Evolutionary conservation across 1,140 invertebrate genomes (phyloP), one percentile per base, ranked within the genome.

Genomic region (Asbolus verrucosus): DNA sequence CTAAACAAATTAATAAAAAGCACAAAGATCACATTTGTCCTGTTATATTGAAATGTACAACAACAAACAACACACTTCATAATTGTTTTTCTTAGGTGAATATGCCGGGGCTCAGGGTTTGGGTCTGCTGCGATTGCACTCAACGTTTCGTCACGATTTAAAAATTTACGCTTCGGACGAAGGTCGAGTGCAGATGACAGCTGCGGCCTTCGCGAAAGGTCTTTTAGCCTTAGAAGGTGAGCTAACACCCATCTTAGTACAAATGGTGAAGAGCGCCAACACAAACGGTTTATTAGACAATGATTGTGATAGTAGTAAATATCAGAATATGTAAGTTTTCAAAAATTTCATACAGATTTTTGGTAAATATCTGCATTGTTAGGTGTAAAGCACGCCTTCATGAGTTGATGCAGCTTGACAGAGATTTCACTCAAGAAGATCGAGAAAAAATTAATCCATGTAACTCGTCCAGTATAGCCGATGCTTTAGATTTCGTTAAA

Each of bases 91-190:
- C 24, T 54, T 27, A 94, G 94, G 94, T 76, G 94, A 95, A 82
- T 93, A 92, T 83, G 89, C 88, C 41, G 94, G 94, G 21, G 94
- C 93, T 2, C 94, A 96, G 84, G 97, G 97, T 1, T 84, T 98
- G 3, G 97, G 97, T 5, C 85, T 98, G 13, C 85, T 98, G 0
- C 87, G 98, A 19, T 84, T 99, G 0, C 98, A 99, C 82, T 98
- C 96, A 0, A 99, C 98, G 0, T 99, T 97, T 82, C 89, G 98
- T 1, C 98, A 99, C 82, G 98, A 99, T 82, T 85, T 99, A 13
- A 99, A 99, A 84, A 99, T 99, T 69, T 99, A 99, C 83, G 97
- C 98, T 0, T 98, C 96, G 3, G 98, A 99, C 82, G 98, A 99
- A 83, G 98, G 98, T 0, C 85, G 98, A 54, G 98, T 99, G 0